Evolutionary conservation across 2,797 vertebrate species (phyloP), one percentile per base, ranked within the genome.

Genomic region (Spinus pinus): DNA sequence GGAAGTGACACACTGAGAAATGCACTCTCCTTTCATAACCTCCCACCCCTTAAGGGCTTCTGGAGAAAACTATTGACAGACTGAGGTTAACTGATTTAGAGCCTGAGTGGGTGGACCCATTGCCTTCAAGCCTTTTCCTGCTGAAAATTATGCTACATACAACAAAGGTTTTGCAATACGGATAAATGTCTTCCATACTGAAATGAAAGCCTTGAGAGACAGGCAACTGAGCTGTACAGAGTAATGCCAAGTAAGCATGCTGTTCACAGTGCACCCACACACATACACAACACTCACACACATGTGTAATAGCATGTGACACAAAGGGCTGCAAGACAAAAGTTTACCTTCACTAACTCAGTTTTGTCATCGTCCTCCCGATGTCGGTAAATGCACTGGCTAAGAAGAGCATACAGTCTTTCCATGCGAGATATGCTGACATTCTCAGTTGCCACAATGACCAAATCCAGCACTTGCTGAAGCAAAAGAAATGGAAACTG

Each of bases 351-450:
- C 92, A 98, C 82, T 82, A 99, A 97, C 78, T 95, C 47, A 3
- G 98, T 98, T 98, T 99, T 99, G 97, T 99, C 97, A 54, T 98
- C 97, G 65, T 99, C 98, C 67, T 90, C 97, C 85, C 98, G 98
- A 96, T 99, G 98, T 70, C 96, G 98, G 92, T 99, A 99, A 94
- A 99, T 98, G 95, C 98, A 98, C 85, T 99, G 99, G 90, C 98
- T 99, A 81, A 99, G 98, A 50, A 98, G 53, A 46, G 98, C 98
- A 31, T 99, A 99, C 3, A 99, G 97, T 96, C 99, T 99, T 97
- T 99, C 99, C 89, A 99, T 93, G 35, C 97, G 97, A 88, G 98
- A 97, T 56, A 99, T 96, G 94, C 97, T 98, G 30, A 98, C 98
- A 30, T 97, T 96, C 74, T 98, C 96, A 6, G 98, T 99, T 97